Conservation (phyloP, 2,797 vertebrate species). For the Gymnopithys bicolor region DNA sequence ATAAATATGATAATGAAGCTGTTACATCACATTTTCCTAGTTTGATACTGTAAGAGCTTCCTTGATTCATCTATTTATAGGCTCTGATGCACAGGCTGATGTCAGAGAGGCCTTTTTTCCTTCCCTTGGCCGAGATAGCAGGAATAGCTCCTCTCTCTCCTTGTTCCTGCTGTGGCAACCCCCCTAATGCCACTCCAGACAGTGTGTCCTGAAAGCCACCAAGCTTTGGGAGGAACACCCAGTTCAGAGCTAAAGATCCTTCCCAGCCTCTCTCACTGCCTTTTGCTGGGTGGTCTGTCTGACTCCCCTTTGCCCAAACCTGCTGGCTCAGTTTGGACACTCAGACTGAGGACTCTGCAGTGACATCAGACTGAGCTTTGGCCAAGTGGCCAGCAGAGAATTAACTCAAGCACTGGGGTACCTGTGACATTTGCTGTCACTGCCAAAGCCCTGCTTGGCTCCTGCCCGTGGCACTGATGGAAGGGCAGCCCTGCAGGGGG, state of each 20-base stretch:
- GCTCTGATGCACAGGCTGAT: neutral
- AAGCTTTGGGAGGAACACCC: neutral
- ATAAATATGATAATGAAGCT: conserved; percentile 36
- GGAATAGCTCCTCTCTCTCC: neutral
- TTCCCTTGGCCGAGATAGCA: neutral
- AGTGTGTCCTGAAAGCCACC: neutral
- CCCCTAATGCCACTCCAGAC: too few species aligned
- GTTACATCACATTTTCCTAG: conserved; percentile 7
- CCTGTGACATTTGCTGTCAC: neutral
- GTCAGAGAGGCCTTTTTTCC: neutral
- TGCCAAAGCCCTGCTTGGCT: neutral
- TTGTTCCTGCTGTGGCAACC: neutral
- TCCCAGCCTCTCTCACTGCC: neutral
- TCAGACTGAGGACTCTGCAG: neutral
- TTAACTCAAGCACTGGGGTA: neutral
- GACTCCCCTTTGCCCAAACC: neutral
- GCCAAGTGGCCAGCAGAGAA: neutral
- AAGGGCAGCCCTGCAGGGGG: accelerated
- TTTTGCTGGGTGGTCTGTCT: neutral
- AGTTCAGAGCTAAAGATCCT: neutral
- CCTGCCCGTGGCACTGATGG: neutral
- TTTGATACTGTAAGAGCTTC: neutral
- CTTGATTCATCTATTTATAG: neutral
- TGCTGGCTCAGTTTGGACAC: neutral
- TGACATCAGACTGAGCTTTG: neutral